phyloP scores from a whole-genome alignment of 2,113 vertebrate genomes.

The Saccopteryx leptura region DNA sequence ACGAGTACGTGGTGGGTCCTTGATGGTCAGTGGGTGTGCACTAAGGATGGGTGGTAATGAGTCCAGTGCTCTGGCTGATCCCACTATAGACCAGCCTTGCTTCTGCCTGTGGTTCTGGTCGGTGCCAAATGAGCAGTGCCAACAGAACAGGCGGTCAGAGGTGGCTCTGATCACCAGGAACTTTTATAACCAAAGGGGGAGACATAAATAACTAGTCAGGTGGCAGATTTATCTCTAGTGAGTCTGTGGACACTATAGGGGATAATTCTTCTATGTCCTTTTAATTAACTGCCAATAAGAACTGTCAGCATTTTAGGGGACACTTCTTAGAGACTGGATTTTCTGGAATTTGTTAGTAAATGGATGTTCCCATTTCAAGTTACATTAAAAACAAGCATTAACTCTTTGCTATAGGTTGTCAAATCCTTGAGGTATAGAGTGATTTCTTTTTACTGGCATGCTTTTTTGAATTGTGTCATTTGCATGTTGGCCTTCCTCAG shows the following conservation, averaged over 20 bases:
- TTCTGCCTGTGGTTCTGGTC: background rate
- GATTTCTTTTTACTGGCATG: background rate
- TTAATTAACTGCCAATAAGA: background rate
- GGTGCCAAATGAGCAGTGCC: background rate
- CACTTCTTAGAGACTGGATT: background rate
- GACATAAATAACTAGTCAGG: background rate
- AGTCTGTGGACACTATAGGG: background rate
- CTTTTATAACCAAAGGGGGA: background rate
- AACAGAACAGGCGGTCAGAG: background rate
- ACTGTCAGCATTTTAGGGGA: background rate
- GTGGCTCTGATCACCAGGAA: background rate
- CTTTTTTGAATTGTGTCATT: slow-evolving; percentile 2
- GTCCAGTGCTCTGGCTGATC: background rate
- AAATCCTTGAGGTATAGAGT: background rate
- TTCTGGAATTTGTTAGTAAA: slow-evolving; percentile 39
- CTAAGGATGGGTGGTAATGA: background rate
- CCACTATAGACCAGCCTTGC: background rate
- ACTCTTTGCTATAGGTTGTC: background rate
- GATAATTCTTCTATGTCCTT: background rate
- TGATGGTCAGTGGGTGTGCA: background rate
- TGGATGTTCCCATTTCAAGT: background rate
- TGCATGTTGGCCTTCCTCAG: background rate
- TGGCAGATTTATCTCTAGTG: background rate
- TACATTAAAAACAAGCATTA: background rate
- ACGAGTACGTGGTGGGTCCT: background rate